Evolutionary conservation across 2,797 vertebrate genomes (phyloP), one percentile per base, ranked within the genome.

Genomic region (Chrosomus eos): DNA sequence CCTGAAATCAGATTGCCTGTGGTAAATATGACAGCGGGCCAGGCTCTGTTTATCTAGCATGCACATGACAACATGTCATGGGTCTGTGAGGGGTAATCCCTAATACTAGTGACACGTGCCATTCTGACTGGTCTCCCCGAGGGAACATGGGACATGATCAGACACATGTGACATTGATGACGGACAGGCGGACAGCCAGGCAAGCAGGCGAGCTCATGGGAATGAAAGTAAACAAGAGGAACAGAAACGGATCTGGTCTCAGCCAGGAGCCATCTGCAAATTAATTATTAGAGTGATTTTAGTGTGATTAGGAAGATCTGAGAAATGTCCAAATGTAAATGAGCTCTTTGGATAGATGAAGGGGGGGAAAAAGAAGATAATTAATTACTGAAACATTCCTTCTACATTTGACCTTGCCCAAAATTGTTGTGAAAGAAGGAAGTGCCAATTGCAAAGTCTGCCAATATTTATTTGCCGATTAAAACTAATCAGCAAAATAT

Each of bases 141-240:
- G 92, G 91, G 82, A 84, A 82, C 83, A 71, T 87, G 87, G 88
- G 89, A 90, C 87, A 84, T 19, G 73, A 84, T 90, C 80, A 7
- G 82, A 89, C 91, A 89, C 92, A 89, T 88, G 91, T 81, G 81
- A 85, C 88, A 94, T 89, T 78, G 90, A 94, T 90, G 84, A 84
- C 36, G 67, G 67, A 33, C 53, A 76, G 43, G 43, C 43, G 4
- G 81, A 72, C 45, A 48, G 1, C 14, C 13, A 0, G 60, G 28
- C 48, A 60, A 7, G 72, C 40, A 55, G 55, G 8, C 51, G 64
- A 66, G 23, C 43, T 62, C 67, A 81, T 13, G 19, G 60, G 36
- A 79, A 81, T 70, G 48, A 33, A 60, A 64, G 62, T 78, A 71
- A 67, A 81, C 66, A 74, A 51, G 38, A 74, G 67, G 82, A 64